Base-by-base conservation (phyloP, 1,140 invertebrate genomes). In the Camponotus pennsylvanicus region DNA sequence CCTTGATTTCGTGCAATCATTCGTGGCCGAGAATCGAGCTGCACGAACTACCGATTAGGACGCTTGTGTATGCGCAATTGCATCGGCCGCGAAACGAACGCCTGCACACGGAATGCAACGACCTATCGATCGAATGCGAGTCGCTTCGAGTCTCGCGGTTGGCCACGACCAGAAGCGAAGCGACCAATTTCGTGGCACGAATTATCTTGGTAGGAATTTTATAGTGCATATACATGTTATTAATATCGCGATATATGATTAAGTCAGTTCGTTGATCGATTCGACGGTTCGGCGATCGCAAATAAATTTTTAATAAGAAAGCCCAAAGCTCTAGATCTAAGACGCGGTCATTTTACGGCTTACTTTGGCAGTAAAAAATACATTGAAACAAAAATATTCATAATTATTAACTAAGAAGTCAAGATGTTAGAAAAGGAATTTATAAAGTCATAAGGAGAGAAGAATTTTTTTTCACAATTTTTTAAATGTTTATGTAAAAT, bases 21-120 rank as follows among this genome's bases (percentile, higher is more conserved):
- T 45, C 45, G 61, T 57, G 82, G 49, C 45, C 45, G 61, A 85
- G 82, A 85, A 77, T 49, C 73, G 70, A 76, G 63, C 21, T 78
- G 82, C 82, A 78, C 82, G 82, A 77, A 78, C 71, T 61, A 37
- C 61, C 82, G 82, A 85, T 85, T 85, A 76, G 77, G 73, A 78
- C 59, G 75, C 82, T 85, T 78, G 75, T 85, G 63, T 78, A 85
- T 85, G 82, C 82, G 75, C 82, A 85, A 85, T 85, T 85, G 75
- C 82, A 77, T 85, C 75, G 82, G 55, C 45, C 71, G 82, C 82
- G 82, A 85, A 85, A 85, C 75, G 75, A 85, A 85, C 82, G 79
- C 69, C 79, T 63, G 82, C 73, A 78, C 49, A 77, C 71, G 82
- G 82, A 85, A 85, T 85, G 73, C 82, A 85, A 85, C 82, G 82